Conservation (phyloP, 30 jellyfish, hydroid and myxozoan species). For the Hydractinia echinata region DNA sequence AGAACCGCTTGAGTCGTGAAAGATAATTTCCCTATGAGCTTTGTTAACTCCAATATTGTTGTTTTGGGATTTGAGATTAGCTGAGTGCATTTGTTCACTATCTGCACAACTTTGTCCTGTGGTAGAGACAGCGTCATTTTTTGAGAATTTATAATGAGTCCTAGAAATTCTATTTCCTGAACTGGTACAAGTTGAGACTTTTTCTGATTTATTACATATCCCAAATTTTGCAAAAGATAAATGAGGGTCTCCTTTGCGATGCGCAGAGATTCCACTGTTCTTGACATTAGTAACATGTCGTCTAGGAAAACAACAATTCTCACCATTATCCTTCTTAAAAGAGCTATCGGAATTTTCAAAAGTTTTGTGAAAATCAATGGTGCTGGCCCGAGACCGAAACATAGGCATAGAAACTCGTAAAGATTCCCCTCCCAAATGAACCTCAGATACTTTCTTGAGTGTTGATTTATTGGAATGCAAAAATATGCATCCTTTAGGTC, state of each 20-base stretch:
- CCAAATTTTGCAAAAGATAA: constrained; percentile 14
- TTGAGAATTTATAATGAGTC: background rate
- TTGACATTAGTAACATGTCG: constrained; percentile 3
- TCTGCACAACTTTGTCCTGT: constrained; percentile 13
- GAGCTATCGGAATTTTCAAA: constrained; percentile 36
- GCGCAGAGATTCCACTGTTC: background rate
- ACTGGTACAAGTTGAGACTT: constrained; percentile 7
- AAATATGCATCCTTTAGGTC: constrained; percentile 23
- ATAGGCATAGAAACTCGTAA: constrained; percentile 31
- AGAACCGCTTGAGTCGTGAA: constrained; percentile 15
- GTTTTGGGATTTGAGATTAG: background rate
- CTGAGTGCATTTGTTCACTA: background rate
- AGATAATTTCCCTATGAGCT: constrained; percentile 11
- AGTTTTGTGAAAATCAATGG: constrained; percentile 29
- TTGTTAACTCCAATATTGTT: constrained; percentile 10
- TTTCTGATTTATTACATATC: constrained; percentile 7
- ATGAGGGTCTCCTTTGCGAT: constrained; percentile 17
- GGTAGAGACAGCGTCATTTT: constrained; percentile 5
- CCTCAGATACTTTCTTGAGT: constrained; percentile 11
- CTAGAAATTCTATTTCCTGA: constrained; percentile 17
- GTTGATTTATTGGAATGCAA: background rate
- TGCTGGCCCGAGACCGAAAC: constrained; percentile 40
- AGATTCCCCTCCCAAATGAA: constrained; percentile 37
- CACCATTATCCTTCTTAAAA: constrained; percentile 1
- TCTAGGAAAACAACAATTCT: background rate